Evolutionary conservation across 2,888 invertebrate genomes (phyloP).

Genomic region (Panorpa germanica): DNA sequence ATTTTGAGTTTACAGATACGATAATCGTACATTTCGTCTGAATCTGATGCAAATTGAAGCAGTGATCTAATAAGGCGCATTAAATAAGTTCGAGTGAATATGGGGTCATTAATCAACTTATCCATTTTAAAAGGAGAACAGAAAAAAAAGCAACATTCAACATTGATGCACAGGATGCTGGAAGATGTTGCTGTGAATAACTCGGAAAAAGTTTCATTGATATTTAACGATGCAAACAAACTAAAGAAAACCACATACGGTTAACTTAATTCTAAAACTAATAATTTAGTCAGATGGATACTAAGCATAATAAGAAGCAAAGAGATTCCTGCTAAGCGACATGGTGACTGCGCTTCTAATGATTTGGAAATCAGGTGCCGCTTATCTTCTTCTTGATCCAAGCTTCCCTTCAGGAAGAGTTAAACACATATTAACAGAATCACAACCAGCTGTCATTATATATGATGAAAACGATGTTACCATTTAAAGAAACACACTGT

Average conservation of each 20-base stretch:
- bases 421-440: conserved; percentile 55
- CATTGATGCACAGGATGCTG: conserved; percentile 34
- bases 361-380: conserved; percentile 64
- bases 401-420: conserved; percentile 50
- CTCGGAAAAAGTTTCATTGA: conserved; percentile 36
- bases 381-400: conserved; percentile 68
- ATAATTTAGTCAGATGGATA: conserved; percentile 24
- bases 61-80: too few relatives aligned
- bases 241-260: conserved; percentile 21
- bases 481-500: too few relatives aligned
- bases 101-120: conserved; percentile 59
- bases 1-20: too few relatives aligned
- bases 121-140: conserved; percentile 47
- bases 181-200: conserved; percentile 31
- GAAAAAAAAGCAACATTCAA: conserved; percentile 27
- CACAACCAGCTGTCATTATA: conserved; percentile 42
- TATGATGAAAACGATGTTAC: too few relatives aligned
- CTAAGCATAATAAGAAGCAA: conserved; percentile 15
- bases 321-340: too few relatives aligned
- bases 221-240: conserved; percentile 32
- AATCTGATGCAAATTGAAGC: too few relatives aligned
- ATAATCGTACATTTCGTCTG: too few relatives aligned
- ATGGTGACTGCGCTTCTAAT: conserved; percentile 48
- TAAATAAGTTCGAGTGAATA: too few relatives aligned
- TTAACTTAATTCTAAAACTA: conserved; percentile 25